Evolutionary conservation across 2,888 invertebrate genomes (phyloP).

Genomic region (Apamea sordens): DNA sequence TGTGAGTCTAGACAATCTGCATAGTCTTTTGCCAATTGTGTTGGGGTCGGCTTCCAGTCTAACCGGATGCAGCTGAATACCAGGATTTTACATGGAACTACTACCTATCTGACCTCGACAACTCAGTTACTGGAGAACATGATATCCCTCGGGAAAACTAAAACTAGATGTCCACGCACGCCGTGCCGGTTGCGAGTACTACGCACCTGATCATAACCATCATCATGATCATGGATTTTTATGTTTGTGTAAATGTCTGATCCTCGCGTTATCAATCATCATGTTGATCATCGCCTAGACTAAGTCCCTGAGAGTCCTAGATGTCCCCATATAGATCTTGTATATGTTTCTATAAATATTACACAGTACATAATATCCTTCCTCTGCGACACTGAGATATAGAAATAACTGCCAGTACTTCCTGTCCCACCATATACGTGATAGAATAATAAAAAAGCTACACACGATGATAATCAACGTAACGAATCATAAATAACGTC

Average conservation of each 20-base stretch:
- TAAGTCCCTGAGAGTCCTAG: not conserved
- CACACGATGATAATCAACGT: constrained; percentile 47
- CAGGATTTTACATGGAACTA: not conserved
- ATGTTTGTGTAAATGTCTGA: no score
- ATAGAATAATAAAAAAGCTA: constrained; percentile 43
- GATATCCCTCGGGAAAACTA: not conserved
- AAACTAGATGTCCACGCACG: not conserved
- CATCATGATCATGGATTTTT: not conserved
- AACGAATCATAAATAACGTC: constrained; percentile 61
- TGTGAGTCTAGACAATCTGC: not conserved
- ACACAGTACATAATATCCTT: constrained; percentile 48
- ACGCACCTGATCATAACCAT: no score
- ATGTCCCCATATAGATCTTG: not conserved
- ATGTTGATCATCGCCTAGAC: not conserved
- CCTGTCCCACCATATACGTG: constrained; percentile 57
- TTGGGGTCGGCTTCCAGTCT: not conserved
- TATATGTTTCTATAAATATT: not conserved
- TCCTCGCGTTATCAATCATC: not conserved
- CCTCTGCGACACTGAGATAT: constrained; percentile 53
- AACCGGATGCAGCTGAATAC: not conserved
- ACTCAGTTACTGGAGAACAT: not conserved
- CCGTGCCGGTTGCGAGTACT: no score
- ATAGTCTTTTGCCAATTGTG: not conserved
- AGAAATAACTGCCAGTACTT: constrained; percentile 48
- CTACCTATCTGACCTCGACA: not conserved